phyloP scores from a whole-genome alignment of 2,113 vertebrate species.

The Malurus elegans region DNA sequence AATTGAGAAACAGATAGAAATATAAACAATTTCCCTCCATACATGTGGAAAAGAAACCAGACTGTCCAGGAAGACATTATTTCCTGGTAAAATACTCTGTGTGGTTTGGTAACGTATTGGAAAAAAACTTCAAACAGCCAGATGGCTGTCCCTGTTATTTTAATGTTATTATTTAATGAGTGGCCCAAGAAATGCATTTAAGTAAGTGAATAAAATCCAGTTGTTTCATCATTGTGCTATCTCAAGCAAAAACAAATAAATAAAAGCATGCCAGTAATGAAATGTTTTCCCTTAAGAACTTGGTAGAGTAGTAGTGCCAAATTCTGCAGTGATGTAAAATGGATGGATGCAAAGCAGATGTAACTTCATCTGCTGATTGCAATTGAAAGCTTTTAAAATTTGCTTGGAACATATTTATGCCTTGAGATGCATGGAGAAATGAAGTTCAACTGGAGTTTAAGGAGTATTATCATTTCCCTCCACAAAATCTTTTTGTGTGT shows the following conservation, averaged over 20 bases:
- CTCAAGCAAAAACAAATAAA: slow-evolving; percentile 72
- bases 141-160: slow-evolving; percentile 64
- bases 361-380: slow-evolving; percentile 71
- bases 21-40: slow-evolving; percentile 14
- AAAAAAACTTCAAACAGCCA: slow-evolving; percentile 66
- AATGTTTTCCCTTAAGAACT: slow-evolving; percentile 67
- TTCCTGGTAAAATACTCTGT: slow-evolving; percentile 54
- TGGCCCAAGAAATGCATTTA: slow-evolving; percentile 59
- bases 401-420: slow-evolving; percentile 60
- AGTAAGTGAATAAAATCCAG: slow-evolving; percentile 63
- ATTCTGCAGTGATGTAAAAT: slow-evolving; percentile 70
- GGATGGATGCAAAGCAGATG: slow-evolving; percentile 78
- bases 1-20: slow-evolving; percentile 12
- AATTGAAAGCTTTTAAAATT: slow-evolving; percentile 71
- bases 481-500: background rate
- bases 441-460: slow-evolving; percentile 68
- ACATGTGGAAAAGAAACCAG: slow-evolving; percentile 24
- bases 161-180: slow-evolving; percentile 54
- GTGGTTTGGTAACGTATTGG: slow-evolving; percentile 58
- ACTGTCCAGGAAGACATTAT: slow-evolving; percentile 49
- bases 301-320: slow-evolving; percentile 63
- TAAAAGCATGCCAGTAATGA: slow-evolving; percentile 66
- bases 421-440: slow-evolving; percentile 38
- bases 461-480: background rate
- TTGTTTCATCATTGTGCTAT: slow-evolving; percentile 54